These are phyloP conservation scores for Drosophila pseudoobscura DNA, from an alignment of 1,140 invertebrate species.

Conservation along the genomic window DNA sequence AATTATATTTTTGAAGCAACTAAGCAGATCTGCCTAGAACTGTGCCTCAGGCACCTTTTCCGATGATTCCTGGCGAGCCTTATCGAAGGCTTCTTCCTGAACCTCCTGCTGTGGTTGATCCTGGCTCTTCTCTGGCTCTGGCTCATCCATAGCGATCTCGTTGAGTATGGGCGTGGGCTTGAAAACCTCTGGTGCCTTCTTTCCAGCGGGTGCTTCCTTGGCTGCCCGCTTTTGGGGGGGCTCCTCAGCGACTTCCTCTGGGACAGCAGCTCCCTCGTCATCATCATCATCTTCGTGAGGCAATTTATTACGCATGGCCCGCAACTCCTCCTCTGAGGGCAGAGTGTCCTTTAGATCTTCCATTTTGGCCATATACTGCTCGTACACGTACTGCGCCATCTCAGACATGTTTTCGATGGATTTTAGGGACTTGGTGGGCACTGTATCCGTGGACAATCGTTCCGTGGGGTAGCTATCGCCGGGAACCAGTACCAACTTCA, in stretches of 20 bases:
- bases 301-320: constrained; percentile 44
- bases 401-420: constrained; percentile 94
- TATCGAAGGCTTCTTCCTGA: constrained; percentile 2
- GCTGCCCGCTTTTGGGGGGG: constrained; percentile 59
- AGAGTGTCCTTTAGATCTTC: constrained; percentile 86
- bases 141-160: constrained; percentile 72
- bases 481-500: constrained; percentile 90
- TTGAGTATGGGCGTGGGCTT: constrained; percentile 84
- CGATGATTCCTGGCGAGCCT: constrained; percentile 7
- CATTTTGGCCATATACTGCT: constrained; percentile 92
- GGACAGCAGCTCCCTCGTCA: not conserved
- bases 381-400: constrained; percentile 96
- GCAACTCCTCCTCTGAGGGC: constrained; percentile 59
- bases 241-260: constrained; percentile 38
- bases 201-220: constrained; percentile 34
- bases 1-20: constrained; percentile 53
- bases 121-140: constrained; percentile 18
- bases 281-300: constrained; percentile 51
- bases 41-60: constrained; percentile 9
- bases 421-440: constrained; percentile 49
- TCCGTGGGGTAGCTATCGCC: constrained; percentile 91
- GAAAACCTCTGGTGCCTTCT: constrained; percentile 69
- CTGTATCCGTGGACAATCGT: constrained; percentile 83
- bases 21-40: constrained; percentile 21
- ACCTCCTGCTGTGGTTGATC: constrained; percentile 10